Evolutionary conservation across 2,797 vertebrate genomes (phyloP).

Genomic region (Microctenopoma steveboyesi): DNA sequence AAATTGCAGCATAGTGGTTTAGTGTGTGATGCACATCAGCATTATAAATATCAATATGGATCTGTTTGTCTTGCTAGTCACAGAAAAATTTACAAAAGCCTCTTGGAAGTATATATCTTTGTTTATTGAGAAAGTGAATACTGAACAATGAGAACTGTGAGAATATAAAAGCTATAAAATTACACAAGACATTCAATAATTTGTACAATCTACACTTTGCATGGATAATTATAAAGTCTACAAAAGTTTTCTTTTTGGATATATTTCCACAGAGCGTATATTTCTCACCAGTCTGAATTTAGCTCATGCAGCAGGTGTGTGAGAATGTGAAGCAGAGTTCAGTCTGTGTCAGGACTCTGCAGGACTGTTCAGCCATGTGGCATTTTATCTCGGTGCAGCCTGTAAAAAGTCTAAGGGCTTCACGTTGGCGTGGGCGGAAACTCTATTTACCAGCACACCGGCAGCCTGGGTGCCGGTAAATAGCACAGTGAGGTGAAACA

Average conservation of each 20-base stretch:
- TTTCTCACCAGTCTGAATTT: slow-evolving; percentile 4
- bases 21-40: neutral
- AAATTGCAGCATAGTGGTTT: neutral
- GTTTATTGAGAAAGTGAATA: slow-evolving; percentile 64
- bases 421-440: slow-evolving; percentile 8
- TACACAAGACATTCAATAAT: slow-evolving; percentile 30
- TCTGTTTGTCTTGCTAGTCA: neutral
- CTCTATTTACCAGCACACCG: slow-evolving; percentile 12
- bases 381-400: slow-evolving; percentile 41
- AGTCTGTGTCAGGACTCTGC: slow-evolving; percentile 14
- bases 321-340: slow-evolving; percentile 22
- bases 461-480: neutral
- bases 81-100: neutral
- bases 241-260: slow-evolving; percentile 11
- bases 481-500: slow-evolving; percentile 17
- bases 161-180: slow-evolving; percentile 33
- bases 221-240: slow-evolving; percentile 16
- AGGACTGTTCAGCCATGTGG: slow-evolving; percentile 23
- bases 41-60: neutral
- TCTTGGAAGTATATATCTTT: slow-evolving; percentile 26
- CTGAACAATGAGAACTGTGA: slow-evolving; percentile 15
- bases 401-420: slow-evolving; percentile 38
- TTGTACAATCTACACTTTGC: slow-evolving; percentile 26
- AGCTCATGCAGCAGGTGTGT: slow-evolving; percentile 25
- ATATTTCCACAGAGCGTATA: slow-evolving; percentile 5